These are phyloP conservation scores for Sinelater perroti DNA, from an alignment of 2,888 invertebrate genomes.

Conservation along the genomic window DNA sequence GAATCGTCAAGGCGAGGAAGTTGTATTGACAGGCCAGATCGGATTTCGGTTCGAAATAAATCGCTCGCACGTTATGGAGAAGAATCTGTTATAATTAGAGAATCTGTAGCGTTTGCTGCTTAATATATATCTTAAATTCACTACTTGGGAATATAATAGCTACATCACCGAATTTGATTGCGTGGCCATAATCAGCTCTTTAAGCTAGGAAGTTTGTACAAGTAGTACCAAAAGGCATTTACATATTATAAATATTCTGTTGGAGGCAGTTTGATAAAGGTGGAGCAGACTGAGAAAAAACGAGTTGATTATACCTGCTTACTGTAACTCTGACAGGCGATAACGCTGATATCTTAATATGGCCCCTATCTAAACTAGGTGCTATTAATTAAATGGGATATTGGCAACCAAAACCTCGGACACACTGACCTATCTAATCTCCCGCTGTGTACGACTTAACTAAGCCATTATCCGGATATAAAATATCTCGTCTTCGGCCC, in stretches of 20 bases:
- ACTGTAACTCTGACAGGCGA: slow-evolving; percentile 28
- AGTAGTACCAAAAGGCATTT: slow-evolving; percentile 14
- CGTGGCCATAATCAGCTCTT: slow-evolving; percentile 9
- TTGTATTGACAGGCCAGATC: slow-evolving; percentile 15
- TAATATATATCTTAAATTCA: too few species aligned
- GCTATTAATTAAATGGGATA: slow-evolving; percentile 36
- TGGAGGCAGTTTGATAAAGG: slow-evolving; percentile 4
- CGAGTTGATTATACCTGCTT: slow-evolving; percentile 23
- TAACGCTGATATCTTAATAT: slow-evolving; percentile 35
- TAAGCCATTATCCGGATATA: slow-evolving; percentile 32
- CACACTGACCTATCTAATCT: slow-evolving; percentile 33
- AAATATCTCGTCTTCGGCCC: slow-evolving; percentile 24
- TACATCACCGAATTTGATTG: too few species aligned
- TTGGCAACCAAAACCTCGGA: slow-evolving; percentile 29
- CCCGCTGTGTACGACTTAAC: slow-evolving; percentile 29
- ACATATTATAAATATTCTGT: slow-evolving; percentile 25
- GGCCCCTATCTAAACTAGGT: slow-evolving; percentile 24
- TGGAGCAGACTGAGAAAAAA: slow-evolving; percentile 11
- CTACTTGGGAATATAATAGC: too few species aligned
- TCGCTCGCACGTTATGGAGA: too few species aligned
- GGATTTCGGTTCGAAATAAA: too few species aligned
- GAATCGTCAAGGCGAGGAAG: slow-evolving; percentile 2
- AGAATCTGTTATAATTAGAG: too few species aligned
- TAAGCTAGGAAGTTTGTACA: slow-evolving; percentile 12
- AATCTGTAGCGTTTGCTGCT: too few species aligned